phyloP scores from a whole-genome alignment of 1,140 invertebrate species.

The Leptinotarsa texana region DNA sequence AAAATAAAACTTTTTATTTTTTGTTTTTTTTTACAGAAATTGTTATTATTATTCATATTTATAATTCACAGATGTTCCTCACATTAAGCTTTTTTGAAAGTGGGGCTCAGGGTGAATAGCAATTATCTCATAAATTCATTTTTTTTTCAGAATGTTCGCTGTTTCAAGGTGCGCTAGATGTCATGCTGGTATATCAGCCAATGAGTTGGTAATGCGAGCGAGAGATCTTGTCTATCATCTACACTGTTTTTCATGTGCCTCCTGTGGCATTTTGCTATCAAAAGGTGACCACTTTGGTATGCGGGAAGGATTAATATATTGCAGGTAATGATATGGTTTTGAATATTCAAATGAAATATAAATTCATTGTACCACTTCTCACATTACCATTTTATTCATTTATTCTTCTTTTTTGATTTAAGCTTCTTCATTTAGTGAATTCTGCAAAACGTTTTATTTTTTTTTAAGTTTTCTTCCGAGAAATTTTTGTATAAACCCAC shows the following conservation, averaged over 20 bases:
- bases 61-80: neutral
- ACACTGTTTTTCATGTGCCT: slow-evolving; percentile 86
- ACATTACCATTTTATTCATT: too few species aligned
- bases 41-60: too few species aligned
- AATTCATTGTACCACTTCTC: too few species aligned
- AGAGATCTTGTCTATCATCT: slow-evolving; percentile 87
- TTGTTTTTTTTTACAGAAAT: too few species aligned
- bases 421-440: too few species aligned
- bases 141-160: slow-evolving; percentile 70
- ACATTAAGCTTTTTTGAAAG: neutral
- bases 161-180: slow-evolving; percentile 84
- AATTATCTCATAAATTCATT: neutral
- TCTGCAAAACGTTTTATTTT: too few species aligned
- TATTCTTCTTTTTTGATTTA: too few species aligned
- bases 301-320: slow-evolving; percentile 76
- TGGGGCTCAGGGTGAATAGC: neutral
- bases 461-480: too few species aligned
- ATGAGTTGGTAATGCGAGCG: slow-evolving; percentile 90
- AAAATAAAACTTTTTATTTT: too few species aligned
- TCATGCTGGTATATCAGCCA: slow-evolving; percentile 80
- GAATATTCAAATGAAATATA: neutral
- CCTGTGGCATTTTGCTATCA: slow-evolving; percentile 76
- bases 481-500: too few species aligned
- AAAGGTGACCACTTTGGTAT: slow-evolving; percentile 91
- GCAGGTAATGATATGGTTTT: slow-evolving; percentile 59